These are phyloP conservation scores for Montifringilla adamsi DNA, from an alignment of 2,113 vertebrate species.

Conservation along the genomic window DNA sequence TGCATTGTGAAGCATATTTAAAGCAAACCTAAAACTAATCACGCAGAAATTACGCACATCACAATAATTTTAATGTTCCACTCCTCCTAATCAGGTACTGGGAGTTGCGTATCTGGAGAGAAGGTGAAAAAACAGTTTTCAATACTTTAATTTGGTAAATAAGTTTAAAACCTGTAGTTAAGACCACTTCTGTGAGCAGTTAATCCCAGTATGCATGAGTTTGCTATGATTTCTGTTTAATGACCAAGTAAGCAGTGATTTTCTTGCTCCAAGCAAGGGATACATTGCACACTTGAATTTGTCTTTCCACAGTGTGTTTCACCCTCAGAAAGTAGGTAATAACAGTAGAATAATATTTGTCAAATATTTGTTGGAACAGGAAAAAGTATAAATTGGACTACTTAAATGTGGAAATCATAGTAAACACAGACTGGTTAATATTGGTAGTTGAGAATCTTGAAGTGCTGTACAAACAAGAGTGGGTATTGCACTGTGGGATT, in stretches of 20 bases:
- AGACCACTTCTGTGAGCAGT: neutral
- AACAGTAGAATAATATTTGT: neutral
- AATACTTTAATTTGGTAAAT: neutral
- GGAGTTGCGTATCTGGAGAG: neutral
- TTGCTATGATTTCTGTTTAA: neutral
- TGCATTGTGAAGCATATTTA: neutral
- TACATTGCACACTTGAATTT: neutral
- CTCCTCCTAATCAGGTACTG: neutral
- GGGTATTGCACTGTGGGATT: neutral
- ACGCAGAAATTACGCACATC: neutral
- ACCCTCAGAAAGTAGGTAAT: neutral
- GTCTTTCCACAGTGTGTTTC: neutral
- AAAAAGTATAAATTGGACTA: neutral
- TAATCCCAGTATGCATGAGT: neutral
- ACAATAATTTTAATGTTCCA: neutral
- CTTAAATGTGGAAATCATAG: neutral
- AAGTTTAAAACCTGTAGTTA: neutral
- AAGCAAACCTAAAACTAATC: neutral
- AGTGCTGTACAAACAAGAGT: neutral
- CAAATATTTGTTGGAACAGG: neutral
- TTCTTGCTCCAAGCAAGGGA: neutral
- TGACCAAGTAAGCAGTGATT: neutral
- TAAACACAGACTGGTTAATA: neutral
- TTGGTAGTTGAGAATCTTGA: neutral
- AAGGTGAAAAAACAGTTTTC: neutral